Evolutionary conservation across 2,113 vertebrate species (phyloP).

Genomic region (Psettodes erumei): DNA sequence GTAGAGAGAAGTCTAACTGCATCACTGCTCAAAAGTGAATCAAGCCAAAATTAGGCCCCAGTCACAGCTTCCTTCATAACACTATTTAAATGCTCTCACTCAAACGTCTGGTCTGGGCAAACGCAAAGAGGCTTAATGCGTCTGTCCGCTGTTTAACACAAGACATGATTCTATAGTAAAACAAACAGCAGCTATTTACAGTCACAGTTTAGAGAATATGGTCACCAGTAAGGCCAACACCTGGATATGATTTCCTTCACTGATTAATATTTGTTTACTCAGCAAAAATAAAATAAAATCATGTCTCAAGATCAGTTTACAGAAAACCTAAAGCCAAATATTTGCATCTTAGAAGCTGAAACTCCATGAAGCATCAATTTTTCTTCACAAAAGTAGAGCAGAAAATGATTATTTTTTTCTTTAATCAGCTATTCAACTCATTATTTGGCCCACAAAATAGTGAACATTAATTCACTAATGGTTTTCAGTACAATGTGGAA

Average conservation of each 20-base stretch:
- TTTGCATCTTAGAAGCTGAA: neutral
- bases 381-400: too few relatives aligned
- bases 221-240: neutral
- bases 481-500: neutral
- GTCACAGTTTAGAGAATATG: neutral
- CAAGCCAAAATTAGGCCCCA: constrained; percentile 22
- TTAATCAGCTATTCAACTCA: too few relatives aligned
- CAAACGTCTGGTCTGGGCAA: constrained; percentile 59
- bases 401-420: too few relatives aligned
- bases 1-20: constrained; percentile 19
- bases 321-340: neutral
- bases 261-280: too few relatives aligned
- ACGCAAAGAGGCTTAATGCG: constrained; percentile 73
- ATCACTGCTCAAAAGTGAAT: constrained; percentile 14
- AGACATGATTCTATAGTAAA: neutral
- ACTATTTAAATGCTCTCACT: constrained; percentile 72
- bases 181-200: neutral
- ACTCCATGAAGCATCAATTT: neutral
- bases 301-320: too few relatives aligned
- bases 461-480: neutral
- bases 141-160: constrained; percentile 54
- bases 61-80: constrained; percentile 45
- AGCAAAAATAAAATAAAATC: too few relatives aligned
- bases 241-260: too few relatives aligned
- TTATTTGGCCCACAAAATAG: too few relatives aligned